phyloP scores from a whole-genome alignment of 2,797 vertebrate genomes.

The Schizopygopsis malacanthus region DNA sequence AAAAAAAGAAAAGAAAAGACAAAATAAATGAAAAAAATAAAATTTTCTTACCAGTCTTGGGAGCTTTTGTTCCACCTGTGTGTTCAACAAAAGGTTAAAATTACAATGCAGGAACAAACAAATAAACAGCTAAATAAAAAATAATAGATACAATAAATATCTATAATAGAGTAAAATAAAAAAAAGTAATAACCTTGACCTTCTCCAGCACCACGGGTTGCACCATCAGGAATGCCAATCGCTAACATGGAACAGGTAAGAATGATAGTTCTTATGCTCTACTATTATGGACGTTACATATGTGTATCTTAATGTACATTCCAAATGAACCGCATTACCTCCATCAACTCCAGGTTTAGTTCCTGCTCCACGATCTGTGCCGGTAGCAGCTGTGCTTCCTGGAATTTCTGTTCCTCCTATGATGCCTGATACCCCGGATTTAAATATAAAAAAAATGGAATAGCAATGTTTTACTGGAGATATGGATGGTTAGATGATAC shows the following conservation, averaged over 20 bases:
- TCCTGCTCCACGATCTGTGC: conserved; percentile 30
- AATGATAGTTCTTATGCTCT: not conserved
- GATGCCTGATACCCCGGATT: conserved; percentile 37
- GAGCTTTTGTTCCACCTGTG: conserved; percentile 55
- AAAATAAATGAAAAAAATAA: accelerated
- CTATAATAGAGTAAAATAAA: not conserved
- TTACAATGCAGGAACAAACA: conserved; percentile 6
- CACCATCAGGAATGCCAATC: conserved; percentile 35
- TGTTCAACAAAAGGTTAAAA: conserved; percentile 14
- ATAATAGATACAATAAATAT: not conserved
- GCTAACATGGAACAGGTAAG: conserved; percentile 14
- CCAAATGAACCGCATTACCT: conserved; percentile 40
- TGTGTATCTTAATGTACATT: not conserved
- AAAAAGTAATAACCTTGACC: conserved; percentile 51
- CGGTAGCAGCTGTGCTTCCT: conserved; percentile 38
- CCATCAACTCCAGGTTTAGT: conserved; percentile 45
- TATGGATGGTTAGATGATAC: not conserved
- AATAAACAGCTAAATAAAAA: not conserved
- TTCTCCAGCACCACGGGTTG: conserved; percentile 56
- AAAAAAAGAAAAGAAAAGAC: not conserved
- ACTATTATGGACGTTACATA: not conserved
- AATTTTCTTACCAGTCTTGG: conserved; percentile 50
- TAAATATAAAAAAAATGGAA: conserved; percentile 10
- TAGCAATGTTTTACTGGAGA: not conserved
- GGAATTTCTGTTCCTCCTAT: conserved; percentile 48